phyloP scores from a whole-genome alignment of 2,888 invertebrate genomes.

The Diarsia mendica region DNA sequence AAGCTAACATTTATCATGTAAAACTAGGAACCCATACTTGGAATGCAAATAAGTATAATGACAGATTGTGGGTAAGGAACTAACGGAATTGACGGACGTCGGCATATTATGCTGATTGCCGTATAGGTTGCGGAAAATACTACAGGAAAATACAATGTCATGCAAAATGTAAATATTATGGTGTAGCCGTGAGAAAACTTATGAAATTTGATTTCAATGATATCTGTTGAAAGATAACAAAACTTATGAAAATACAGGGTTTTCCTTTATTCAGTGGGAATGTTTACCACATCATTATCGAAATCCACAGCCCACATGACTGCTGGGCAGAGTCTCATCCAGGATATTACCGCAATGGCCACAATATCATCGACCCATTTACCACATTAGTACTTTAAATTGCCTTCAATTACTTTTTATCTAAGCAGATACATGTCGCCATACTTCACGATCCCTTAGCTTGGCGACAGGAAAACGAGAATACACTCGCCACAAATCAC shows the following conservation, averaged over 20 bases:
- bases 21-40: conserved; percentile 24
- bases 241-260: not conserved
- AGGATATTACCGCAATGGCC: no score
- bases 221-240: no score
- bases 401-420: no score
- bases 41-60: conserved; percentile 50
- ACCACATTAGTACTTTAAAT: no score
- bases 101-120: conserved; percentile 31
- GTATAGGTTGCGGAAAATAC: conserved; percentile 42
- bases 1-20: conserved; percentile 34
- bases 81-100: conserved; percentile 47
- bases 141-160: conserved; percentile 38
- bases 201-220: conserved; percentile 9
- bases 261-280: not conserved
- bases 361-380: not conserved
- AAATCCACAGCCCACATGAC: no score
- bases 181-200: conserved; percentile 47
- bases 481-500: conserved; percentile 2
- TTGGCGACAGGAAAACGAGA: conserved; percentile 25
- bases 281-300: not conserved
- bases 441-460: no score
- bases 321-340: no score
- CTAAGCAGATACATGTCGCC: no score
- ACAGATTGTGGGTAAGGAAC: conserved; percentile 39
- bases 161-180: conserved; percentile 35